A percentile compares a stretch with the other conserved stretches of the same genome.
phyloP scores from a whole-genome alignment of 2,888 invertebrate species.

The Gisinianus flammeolus region DNA sequence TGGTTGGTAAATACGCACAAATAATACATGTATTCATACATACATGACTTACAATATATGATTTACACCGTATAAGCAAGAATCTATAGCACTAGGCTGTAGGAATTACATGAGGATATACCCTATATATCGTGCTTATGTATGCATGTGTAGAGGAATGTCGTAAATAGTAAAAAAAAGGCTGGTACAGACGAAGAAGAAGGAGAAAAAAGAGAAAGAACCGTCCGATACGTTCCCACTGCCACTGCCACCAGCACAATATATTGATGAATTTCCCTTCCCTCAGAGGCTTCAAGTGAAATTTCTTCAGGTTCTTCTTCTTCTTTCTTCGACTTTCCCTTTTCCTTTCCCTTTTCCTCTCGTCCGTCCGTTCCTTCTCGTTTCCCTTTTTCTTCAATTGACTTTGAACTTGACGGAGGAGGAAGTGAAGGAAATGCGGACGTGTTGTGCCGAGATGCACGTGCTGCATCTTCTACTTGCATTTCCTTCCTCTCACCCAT shows the following conservation, averaged over 20 bases:
- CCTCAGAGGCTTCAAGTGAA: slow-evolving; percentile 13
- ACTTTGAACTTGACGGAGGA: slow-evolving; percentile 36
- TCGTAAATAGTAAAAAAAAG: no score
- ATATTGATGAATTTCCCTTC: slow-evolving; percentile 39
- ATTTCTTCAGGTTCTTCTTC: not conserved
- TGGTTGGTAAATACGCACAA: no score
- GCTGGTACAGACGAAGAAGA: no score
- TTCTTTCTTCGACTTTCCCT: not conserved
- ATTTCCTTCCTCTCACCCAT: not conserved
- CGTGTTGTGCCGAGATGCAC: slow-evolving; percentile 25
- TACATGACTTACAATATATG: no score
- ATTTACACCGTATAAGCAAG: no score
- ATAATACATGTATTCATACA: no score
- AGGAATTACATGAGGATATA: no score
- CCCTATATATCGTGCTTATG: no score
- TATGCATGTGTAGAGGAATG: no score
- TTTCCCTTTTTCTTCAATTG: slow-evolving; percentile 23
- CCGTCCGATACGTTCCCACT: not conserved
- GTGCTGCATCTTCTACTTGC: slow-evolving; percentile 25
- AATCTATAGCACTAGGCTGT: no score
- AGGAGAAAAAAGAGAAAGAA: not conserved
- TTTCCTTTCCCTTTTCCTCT: not conserved
- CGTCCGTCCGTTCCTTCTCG: not conserved
- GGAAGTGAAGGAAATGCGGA: slow-evolving; percentile 13
- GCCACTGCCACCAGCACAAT: slow-evolving; percentile 17